Evolutionary conservation across 1,140 invertebrate species (phyloP), one percentile per base, ranked within the genome.

Genomic region (Zaprionus capensis): DNA sequence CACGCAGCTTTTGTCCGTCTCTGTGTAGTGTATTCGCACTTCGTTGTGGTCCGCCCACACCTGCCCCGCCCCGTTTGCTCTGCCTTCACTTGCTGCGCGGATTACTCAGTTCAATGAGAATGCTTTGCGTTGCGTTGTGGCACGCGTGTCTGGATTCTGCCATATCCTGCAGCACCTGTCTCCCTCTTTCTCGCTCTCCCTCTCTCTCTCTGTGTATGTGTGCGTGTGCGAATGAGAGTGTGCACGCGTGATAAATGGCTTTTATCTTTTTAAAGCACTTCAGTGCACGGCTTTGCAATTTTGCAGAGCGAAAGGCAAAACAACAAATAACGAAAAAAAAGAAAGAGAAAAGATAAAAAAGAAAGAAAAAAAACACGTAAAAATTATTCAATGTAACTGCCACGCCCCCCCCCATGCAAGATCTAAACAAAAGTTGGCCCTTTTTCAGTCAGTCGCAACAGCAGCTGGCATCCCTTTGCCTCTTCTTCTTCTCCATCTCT

Each of bases 221-320:
- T 2, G 31, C 55, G 70, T 31, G 62, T 56, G 61, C 44, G 55
- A 15, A 26, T 57, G 49, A 14, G 80, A 51, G 73, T 88, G 78
- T 88, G 78, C 62, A 78, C 72, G 81, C 80, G 78, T 87, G 84
- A 88, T 88, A 88, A 88, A 88, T 88, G 85, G 85, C 85, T 88
- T 88, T 88, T 88, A 88, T 88, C 84, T 90, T 84, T 88, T 88
- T 84, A 84, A 87, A 76, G 84, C 85, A 87, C 84, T 87, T 84
- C 81, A 61, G 38, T 84, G 85, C 81, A 90, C 71, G 84, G 74
- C 80, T 86, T 78, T 78, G 58, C 57, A 59, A 73, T 38, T 63
- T 80, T 55, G 72, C 59, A 46, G 41, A 46, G 17, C n/a, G 20
- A 31, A 14, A 36, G 0, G 26, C 51, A 79, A 57, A 49, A 70